phyloP scores from a whole-genome alignment of 2,797 vertebrate genomes.

The Pantherophis vulpinus region DNA sequence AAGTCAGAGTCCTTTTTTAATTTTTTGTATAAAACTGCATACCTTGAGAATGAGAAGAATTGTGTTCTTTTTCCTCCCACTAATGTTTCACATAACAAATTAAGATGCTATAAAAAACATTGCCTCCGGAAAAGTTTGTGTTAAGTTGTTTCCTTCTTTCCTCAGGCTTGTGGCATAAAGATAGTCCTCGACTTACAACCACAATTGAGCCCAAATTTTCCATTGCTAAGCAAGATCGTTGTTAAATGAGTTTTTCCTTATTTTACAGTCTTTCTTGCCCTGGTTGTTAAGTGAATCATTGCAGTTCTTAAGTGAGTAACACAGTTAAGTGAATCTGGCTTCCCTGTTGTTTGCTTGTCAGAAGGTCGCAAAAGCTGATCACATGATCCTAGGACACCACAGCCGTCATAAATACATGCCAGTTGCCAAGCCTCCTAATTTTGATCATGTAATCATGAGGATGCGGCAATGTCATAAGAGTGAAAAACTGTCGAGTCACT shows the following conservation, averaged over 20 bases:
- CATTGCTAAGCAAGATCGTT: neutral
- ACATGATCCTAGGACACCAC: neutral
- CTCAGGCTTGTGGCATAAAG: neutral
- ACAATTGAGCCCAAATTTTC: neutral
- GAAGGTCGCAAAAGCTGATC: neutral
- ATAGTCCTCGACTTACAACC: neutral
- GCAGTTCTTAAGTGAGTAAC: neutral
- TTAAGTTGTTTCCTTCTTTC: neutral
- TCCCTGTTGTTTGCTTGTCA: neutral
- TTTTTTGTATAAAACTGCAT: neutral
- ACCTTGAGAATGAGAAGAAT: neutral
- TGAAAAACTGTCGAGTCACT: neutral
- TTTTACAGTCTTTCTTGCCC: neutral
- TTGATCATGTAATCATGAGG: neutral
- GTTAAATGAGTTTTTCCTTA: neutral
- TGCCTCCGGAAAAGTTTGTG: neutral
- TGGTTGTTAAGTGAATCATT: neutral
- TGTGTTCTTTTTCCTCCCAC: neutral
- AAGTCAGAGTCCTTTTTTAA: too few species aligned
- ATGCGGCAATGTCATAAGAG: neutral
- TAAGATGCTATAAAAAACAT: neutral
- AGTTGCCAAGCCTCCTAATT: neutral
- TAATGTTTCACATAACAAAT: neutral
- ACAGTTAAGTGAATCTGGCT: neutral
- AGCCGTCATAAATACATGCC: neutral